Percentiles rank a stretch among this genome's conserved stretches.
phyloP scores from a whole-genome alignment of 2,888 invertebrate species.

The Asteroscopus sphinx region DNA sequence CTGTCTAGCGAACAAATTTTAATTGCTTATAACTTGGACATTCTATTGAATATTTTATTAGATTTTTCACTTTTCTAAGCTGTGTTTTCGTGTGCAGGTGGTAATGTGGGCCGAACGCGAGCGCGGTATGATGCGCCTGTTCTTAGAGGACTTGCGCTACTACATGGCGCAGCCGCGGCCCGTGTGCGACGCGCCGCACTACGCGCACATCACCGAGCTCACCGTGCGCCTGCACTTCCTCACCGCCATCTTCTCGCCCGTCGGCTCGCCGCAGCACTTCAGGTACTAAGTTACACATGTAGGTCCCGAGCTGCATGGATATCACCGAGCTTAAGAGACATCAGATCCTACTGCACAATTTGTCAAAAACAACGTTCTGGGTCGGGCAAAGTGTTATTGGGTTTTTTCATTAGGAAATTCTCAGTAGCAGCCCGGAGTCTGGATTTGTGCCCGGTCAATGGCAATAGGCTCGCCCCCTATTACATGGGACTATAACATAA shows the following conservation, averaged over 20 bases:
- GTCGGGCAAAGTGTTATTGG: too few species aligned
- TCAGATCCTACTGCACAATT: too few species aligned
- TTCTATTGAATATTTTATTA: too few species aligned
- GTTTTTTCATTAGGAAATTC: too few species aligned
- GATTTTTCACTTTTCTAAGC: background rate
- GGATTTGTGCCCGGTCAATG: too few species aligned
- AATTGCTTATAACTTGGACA: too few species aligned
- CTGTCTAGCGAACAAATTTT: too few species aligned
- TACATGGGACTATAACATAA: too few species aligned
- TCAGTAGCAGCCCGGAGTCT: too few species aligned
- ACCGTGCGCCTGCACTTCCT: constrained; percentile 97
- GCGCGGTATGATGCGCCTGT: constrained; percentile 97
- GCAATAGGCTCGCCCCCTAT: too few species aligned
- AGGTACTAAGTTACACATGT: constrained; percentile 82
- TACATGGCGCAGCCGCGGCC: constrained; percentile 80
- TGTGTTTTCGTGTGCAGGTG: constrained; percentile 73
- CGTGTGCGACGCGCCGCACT: constrained; percentile 76
- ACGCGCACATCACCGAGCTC: constrained; percentile 95
- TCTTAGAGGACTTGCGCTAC: constrained; percentile 96
- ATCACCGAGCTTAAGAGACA: too few species aligned
- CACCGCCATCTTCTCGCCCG: constrained; percentile 96
- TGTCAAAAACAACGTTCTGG: too few species aligned
- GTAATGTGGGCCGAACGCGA: constrained; percentile 98
- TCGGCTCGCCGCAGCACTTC: constrained; percentile 97
- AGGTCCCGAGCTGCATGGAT: background rate